Evolutionary conservation across 2,888 invertebrate genomes (phyloP), one percentile per base, ranked within the genome.

Genomic region (Stenodema calcarata): DNA sequence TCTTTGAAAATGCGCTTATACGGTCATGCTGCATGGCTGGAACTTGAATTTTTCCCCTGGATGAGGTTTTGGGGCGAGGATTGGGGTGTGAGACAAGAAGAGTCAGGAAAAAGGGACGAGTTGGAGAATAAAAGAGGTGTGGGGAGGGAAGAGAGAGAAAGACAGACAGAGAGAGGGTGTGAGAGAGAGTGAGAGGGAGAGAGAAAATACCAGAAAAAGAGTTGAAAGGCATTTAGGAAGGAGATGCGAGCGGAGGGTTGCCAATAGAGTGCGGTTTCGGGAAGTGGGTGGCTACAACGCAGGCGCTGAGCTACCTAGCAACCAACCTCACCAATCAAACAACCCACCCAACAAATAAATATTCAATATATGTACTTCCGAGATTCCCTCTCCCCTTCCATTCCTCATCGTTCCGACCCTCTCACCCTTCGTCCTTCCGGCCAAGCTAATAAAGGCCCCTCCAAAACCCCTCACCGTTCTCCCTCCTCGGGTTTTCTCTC

Each of bases 241-340:
- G 75, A 75, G 78, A 78, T 47, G 78, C 18, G 28, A 42, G 44
- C 18, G 82, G 18, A n/a, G 41, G 82, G 82, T 80, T 80, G 47
- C 54, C 54, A 80, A 80, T 78, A 78, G 78, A 78, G 78, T 78
- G 78, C 44, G 78, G 78, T 78, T 78, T 78, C 16, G 28, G 80
- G n/a, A 50, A 50, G 54, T 28, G 82, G 62, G 70, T 35, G 69
- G 62, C 70, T 7, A 42, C 27, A n/a, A n/a, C 69, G 41, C 82
- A 35, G 3, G 82, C 82, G 82, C 82, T 6, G 42, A 1, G 27
- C 28, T 47, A 82, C 82, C 70, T 82, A 70, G 82, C 82, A 82
- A 82, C 82, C 82, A 27, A 69, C 82, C 82, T 41, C 62, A n/a
- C 82, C 82, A 82, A 82, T 82, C 82, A 82, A 62, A 82, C 44